phyloP scores from a whole-genome alignment of 2,113 vertebrate species.

The Muntiacus muntjak region DNA sequence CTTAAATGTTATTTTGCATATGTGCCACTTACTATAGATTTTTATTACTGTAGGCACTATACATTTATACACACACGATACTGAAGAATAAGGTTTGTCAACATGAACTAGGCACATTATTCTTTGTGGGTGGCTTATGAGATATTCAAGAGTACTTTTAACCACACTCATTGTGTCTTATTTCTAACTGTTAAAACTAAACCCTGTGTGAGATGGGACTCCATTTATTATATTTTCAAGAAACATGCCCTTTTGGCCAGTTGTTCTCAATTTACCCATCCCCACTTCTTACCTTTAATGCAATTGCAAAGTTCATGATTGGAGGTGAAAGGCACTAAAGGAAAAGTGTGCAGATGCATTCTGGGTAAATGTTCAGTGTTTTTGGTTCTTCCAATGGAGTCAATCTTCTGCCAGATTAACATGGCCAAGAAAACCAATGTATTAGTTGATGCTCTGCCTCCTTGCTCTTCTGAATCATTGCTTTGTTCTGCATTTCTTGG shows the following conservation, averaged over 20 bases:
- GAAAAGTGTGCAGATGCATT: not conserved
- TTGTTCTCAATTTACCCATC: not conserved
- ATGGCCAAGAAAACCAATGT: not conserved
- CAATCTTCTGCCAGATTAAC: not conserved
- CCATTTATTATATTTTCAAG: not conserved
- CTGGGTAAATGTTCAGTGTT: not conserved
- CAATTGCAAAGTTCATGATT: not conserved
- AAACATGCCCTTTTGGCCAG: not conserved
- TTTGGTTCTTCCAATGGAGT: not conserved
- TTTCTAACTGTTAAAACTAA: not conserved
- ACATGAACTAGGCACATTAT: not conserved
- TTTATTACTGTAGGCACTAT: not conserved
- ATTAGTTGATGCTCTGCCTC: not conserved
- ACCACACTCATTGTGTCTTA: not conserved
- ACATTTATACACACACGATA: not conserved
- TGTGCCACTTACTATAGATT: not conserved
- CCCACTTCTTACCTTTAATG: not conserved
- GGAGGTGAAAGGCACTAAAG: not conserved
- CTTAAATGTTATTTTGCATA: slow-evolving; percentile 11
- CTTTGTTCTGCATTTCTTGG: not conserved
- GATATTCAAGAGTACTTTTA: not conserved
- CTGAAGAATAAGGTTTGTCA: not conserved
- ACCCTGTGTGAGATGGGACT: not conserved
- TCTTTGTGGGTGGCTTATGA: not conserved
- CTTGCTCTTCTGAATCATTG: not conserved